Percentiles rank a stretch among this genome's conserved stretches.
Evolutionary conservation across 2,113 vertebrate genomes (phyloP).

Genomic region (Cranoglanis bouderius): DNA sequence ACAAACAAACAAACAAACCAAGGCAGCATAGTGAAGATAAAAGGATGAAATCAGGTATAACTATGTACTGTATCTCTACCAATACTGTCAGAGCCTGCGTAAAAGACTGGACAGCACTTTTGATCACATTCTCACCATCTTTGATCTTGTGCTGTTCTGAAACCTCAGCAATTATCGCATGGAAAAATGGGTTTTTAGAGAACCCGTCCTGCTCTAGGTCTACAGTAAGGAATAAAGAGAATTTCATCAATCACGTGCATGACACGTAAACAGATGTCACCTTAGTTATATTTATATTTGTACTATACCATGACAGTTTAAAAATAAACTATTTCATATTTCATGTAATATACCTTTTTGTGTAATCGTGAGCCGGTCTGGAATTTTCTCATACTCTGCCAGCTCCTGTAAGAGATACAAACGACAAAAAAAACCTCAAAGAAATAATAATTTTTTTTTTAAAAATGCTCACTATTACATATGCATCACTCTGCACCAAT

Average conservation of each 20-base stretch:
- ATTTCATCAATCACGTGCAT: too few species aligned
- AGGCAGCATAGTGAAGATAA: neutral
- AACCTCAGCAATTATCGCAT: slow-evolving; percentile 73
- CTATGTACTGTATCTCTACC: neutral
- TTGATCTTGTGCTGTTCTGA: slow-evolving; percentile 66
- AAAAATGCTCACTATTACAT: too few species aligned
- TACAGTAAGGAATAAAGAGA: slow-evolving; percentile 43
- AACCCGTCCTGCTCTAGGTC: slow-evolving; percentile 77
- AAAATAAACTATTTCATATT: neutral
- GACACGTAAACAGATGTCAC: neutral
- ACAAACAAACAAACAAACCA: neutral
- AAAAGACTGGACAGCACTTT: neutral
- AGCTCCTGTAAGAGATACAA: slow-evolving; percentile 61
- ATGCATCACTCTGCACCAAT: too few species aligned
- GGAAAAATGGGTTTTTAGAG: slow-evolving; percentile 74
- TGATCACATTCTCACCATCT: slow-evolving; percentile 62
- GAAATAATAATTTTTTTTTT: too few species aligned
- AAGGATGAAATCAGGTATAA: neutral
- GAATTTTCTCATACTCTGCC: slow-evolving; percentile 66
- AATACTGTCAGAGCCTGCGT: neutral
- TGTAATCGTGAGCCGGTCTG: slow-evolving; percentile 66
- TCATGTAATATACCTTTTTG: slow-evolving; percentile 66
- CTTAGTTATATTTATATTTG: neutral
- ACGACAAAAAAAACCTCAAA: too few species aligned
- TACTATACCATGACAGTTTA: neutral